phyloP scores from a whole-genome alignment of 2,113 vertebrate genomes.

The Oncorhynchus gorbuscha region DNA sequence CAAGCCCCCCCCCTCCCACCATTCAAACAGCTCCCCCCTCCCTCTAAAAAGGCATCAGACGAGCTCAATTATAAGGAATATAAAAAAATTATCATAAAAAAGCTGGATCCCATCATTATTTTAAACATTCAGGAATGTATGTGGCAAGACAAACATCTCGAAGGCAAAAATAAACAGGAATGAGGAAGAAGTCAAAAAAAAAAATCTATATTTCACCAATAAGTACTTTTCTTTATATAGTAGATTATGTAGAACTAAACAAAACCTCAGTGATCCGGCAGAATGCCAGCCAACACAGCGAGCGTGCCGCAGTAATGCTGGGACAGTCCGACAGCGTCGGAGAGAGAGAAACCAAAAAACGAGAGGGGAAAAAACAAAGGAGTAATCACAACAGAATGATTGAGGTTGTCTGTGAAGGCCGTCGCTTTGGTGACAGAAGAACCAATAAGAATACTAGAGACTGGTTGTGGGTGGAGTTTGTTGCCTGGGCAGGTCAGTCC shows the following conservation, averaged over 20 bases:
- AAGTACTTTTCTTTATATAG: constrained; percentile 52
- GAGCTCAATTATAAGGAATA: constrained; percentile 67
- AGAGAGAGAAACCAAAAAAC: constrained; percentile 51
- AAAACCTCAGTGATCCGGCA: constrained; percentile 79
- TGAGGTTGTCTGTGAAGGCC: constrained; percentile 87
- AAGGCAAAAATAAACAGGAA: constrained; percentile 72
- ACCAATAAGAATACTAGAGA: constrained; percentile 73
- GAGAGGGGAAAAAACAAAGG: constrained; percentile 68
- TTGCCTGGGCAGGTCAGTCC: constrained; percentile 81
- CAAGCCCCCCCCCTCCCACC: constrained; percentile 7
- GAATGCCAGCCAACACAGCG: constrained; percentile 80
- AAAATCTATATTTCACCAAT: constrained; percentile 54
- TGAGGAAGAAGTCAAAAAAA: constrained; percentile 69
- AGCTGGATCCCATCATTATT: constrained; percentile 69
- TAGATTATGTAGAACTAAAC: constrained; percentile 60
- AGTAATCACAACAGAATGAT: constrained; percentile 46
- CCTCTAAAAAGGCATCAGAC: constrained; percentile 62
- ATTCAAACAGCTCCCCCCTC: constrained; percentile 13
- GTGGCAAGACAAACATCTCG: constrained; percentile 71
- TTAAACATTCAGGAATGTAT: constrained; percentile 85
- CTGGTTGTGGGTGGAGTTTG: constrained; percentile 77
- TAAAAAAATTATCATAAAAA: constrained; percentile 72
- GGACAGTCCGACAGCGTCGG: constrained; percentile 71
- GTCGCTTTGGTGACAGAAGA: constrained; percentile 87
- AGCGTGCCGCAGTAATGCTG: constrained; percentile 49